Evolutionary conservation across 2,888 invertebrate genomes (phyloP), one percentile per base, ranked within the genome.

Genomic region (Eumacrocentrus americanus): DNA sequence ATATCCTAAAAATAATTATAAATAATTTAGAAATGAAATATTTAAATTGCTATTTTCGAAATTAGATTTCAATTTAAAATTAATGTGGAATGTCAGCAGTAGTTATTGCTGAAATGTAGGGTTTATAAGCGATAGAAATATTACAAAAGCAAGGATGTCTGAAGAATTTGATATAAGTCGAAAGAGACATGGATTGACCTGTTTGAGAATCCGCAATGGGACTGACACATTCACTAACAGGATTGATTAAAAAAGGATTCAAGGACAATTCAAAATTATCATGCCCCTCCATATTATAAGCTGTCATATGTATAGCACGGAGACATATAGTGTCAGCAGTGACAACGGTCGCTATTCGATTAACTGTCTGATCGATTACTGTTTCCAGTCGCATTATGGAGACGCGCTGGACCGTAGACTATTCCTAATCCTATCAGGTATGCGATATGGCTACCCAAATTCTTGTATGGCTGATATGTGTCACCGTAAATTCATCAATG

Each of bases 211-310:
- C 56, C 70, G 66, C 62, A 51, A n/a, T n/a, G 60, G 69, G 76
- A 72, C 70, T 67, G 72, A 71, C 71, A 63, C 67, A 69, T 67
- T 66, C 65, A 58, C 64, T 73, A 72, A 78, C 73, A 71, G 76
- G 73, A 76, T 76, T 76, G 74, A 73, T 76, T 70, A 16, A 25
- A 11, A 20, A 47, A 23, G 25, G 7, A 29, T 4, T 9, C 29
- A 29, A 29, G 29, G 29, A 29, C 29, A 29, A 29, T 29, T 29
- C 9, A 29, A 29, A 29, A 29, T 9, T 4, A 29, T 6, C 5
- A 9, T 29, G n/a, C n/a, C n/a, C n/a, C n/a, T 29, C 29, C 29
- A 29, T 29, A 29, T 29, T 29, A 4, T 4, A 29, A 9, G 29
- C 29, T 29, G 29, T 29, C 29, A 29, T 6, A 9, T 6, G 29